These are phyloP conservation scores for Thunnus thynnus DNA, from an alignment of 2,113 vertebrate species.

Conservation along the genomic window DNA sequence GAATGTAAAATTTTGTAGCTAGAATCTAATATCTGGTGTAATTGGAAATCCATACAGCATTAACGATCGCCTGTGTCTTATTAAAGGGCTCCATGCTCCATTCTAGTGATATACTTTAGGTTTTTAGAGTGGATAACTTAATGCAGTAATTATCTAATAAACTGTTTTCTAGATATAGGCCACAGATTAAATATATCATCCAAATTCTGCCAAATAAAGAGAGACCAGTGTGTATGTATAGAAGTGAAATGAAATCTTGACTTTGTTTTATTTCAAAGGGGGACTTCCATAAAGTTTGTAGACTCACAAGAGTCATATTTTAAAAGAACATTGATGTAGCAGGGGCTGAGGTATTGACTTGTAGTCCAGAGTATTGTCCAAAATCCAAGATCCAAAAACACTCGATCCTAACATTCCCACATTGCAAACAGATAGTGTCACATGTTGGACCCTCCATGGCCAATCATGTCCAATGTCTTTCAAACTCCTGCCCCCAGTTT, in stretches of 20 bases:
- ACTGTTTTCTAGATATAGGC: neutral
- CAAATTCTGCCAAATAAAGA: neutral
- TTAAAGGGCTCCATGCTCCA: neutral
- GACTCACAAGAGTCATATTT: neutral
- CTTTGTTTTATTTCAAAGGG: neutral
- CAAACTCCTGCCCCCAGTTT: no score
- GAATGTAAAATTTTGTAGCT: neutral
- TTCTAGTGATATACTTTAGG: neutral
- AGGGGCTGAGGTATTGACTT: neutral
- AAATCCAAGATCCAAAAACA: neutral
- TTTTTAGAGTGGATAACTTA: neutral
- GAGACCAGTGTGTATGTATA: no score
- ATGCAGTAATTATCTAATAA: neutral
- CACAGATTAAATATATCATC: neutral
- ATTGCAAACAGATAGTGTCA: neutral
- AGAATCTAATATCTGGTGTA: no score
- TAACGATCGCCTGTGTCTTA: neutral
- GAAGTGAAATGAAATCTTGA: no score
- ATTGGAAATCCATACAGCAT: no score
- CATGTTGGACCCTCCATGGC: no score
- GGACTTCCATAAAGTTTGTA: neutral
- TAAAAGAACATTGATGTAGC: neutral
- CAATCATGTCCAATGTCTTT: no score
- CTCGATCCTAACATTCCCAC: neutral
- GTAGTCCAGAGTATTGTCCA: neutral